Base-by-base conservation (phyloP, 2,113 vertebrate species). In the Azemiops feae region DNA sequence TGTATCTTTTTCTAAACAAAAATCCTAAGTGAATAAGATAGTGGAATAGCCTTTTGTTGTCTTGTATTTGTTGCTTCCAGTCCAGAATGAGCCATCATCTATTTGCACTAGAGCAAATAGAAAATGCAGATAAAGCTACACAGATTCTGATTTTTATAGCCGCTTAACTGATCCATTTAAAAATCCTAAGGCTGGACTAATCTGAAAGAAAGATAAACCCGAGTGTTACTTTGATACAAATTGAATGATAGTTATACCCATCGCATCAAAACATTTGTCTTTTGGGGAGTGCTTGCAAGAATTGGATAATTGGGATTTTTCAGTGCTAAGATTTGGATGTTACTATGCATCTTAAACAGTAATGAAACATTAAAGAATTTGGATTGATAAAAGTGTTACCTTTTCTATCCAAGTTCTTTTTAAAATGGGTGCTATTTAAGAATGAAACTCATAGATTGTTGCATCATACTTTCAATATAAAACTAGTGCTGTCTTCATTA, bases 241-340 rank as follows among this genome's bases (percentile, higher is more conserved):
- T 27, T 91, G 34, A 5, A 20, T 50, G 95, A 34, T 2, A 45
- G 22, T 23, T 55, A 45, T 45, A 98, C 97, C 2, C 98, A 93
- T 95, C 99, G 98, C 95, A 99, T 99, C 95, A 98, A 99, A 16
- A 98, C 98, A 0, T 99, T 99, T 95, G 97, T 98, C 90, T 99
- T 99, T 97, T 98, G 98, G 96, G 98, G 98, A 89, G 98, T 98
- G 18, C 98, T 99, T 95, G 98, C 8, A 25, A 85, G 34, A 64
- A 74, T 69, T 8, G 25, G 60, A 74, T 69, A 90, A 74, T n/a
- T 2, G 4, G 55, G 39, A 27, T 34, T 34, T 74, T 74, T 74
- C n/a, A 74, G 11, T 39, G 16, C n/a, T 34, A 20, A 39, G 16
- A 14, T 20, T 81, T 81, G 18, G 18, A 39, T 81, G 5, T 43